These are phyloP conservation scores for Chiloscyllium plagiosum DNA, from an alignment of 2,113 vertebrate genomes.

Conservation along the genomic window DNA sequence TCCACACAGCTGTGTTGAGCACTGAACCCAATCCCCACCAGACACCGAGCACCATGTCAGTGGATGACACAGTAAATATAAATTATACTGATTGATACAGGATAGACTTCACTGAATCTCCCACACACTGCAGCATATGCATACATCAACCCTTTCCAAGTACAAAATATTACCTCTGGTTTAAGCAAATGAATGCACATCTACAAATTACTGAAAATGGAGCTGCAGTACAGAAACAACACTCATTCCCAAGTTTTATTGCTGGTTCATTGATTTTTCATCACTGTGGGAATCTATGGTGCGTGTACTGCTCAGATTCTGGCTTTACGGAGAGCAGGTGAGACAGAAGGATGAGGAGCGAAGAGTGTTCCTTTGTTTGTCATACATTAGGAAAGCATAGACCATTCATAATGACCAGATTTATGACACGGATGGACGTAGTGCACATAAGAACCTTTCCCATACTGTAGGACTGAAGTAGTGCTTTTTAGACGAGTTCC, in stretches of 20 bases:
- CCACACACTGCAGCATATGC: neutral
- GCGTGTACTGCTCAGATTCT: neutral
- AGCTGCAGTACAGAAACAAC: too few species aligned
- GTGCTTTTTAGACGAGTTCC: neutral
- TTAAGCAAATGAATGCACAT: neutral
- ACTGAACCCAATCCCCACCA: neutral
- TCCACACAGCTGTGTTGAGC: neutral
- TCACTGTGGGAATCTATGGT: neutral
- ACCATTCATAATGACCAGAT: neutral
- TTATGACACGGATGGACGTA: neutral
- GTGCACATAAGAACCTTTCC: neutral
- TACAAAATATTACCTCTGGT: neutral
- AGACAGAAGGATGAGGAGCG: neutral
- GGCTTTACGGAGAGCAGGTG: neutral
- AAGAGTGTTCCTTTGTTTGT: neutral
- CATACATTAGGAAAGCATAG: neutral
- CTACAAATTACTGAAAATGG: too few species aligned
- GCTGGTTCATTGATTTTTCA: too few species aligned
- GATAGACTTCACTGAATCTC: neutral
- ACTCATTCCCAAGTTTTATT: too few species aligned
- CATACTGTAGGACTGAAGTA: neutral
- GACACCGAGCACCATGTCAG: neutral
- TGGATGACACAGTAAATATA: neutral
- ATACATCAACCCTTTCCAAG: neutral
- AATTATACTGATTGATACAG: neutral